phyloP scores from a whole-genome alignment of 2,113 vertebrate genomes.

The Neomonachus schauinslandi region DNA sequence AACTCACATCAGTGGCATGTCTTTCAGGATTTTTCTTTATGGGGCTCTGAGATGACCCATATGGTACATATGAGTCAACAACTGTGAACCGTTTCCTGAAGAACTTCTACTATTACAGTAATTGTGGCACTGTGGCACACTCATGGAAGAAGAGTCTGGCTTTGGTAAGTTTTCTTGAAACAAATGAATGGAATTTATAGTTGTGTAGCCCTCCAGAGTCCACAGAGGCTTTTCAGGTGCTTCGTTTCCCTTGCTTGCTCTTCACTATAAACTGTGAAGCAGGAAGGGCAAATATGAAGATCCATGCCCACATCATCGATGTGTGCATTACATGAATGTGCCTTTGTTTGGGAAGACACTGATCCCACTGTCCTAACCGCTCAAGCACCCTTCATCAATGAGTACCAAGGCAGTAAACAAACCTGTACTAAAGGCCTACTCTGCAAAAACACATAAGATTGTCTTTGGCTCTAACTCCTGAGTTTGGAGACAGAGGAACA shows the following conservation, averaged over 20 bases:
- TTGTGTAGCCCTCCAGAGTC: not conserved
- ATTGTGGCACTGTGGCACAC: not conserved
- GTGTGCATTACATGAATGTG: not conserved
- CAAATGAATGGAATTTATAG: not conserved
- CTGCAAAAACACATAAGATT: not conserved
- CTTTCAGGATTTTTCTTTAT: not conserved
- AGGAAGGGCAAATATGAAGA: not conserved
- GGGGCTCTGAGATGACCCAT: not conserved
- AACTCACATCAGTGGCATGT: not conserved
- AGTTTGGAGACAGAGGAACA: slow-evolving; percentile 4
- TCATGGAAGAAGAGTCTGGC: not conserved
- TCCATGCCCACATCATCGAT: not conserved
- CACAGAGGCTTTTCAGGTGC: not conserved
- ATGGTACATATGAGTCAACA: not conserved
- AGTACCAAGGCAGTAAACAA: not conserved
- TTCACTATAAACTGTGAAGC: not conserved
- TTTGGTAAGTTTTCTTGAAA: not conserved
- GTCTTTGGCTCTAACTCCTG: not conserved
- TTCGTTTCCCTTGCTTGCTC: not conserved
- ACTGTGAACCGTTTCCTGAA: not conserved
- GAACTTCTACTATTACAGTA: not conserved
- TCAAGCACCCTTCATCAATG: not conserved
- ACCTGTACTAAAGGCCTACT: not conserved
- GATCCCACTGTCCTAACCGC: not conserved
- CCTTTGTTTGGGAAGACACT: not conserved